Evolutionary conservation across 2,888 invertebrate species (phyloP), one percentile per base, ranked within the genome.

Genomic region (Colletes collaris): DNA sequence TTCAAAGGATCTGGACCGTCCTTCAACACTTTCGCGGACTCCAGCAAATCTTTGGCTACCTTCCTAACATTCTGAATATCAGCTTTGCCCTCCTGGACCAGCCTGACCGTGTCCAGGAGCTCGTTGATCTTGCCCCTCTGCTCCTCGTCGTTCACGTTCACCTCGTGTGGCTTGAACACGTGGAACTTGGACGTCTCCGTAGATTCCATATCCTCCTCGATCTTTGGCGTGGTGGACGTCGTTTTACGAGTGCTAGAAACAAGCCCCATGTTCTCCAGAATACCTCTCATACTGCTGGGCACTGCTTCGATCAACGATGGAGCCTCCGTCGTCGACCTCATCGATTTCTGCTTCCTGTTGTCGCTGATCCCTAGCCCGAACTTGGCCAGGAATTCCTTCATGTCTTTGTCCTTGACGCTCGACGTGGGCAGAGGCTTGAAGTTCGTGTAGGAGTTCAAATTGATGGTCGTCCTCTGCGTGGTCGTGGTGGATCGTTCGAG

Each of bases 91-190:
- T 92, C 89, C 65, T 93, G 92, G 0, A 92, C 90, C 73, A 89
- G 73, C 44, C 86, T 92, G 4, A 93, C 91, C 0, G 91, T 93
- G 7, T 92, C 90, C 40, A 94, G 79, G 0, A 93, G 88, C 72
- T 93, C 90, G 59, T 92, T 91, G 53, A 94, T 93, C 76, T 92
- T 93, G 19, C 89, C 85, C 59, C 94, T 92, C 86, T 95, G 95
- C 19, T 94, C 94, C 50, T 94, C 93, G 76, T 90, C 81, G 81
- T 84, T 68, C 1, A 86, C 58, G 0, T 80, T 37, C 50, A 85
- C 72, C 74, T 92, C 89, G 76, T 92, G 87, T 63, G 94, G 91
- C 49, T 93, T 93, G 79, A 93, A 94, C 11, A 94, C 90, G 70
- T 93, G 93, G 7, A 70, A 65, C 50, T 74, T 82, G 5, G 82